Evolutionary conservation across 2,113 vertebrate species (phyloP), one percentile per base, ranked within the genome.

Genomic region (Hucho hucho): DNA sequence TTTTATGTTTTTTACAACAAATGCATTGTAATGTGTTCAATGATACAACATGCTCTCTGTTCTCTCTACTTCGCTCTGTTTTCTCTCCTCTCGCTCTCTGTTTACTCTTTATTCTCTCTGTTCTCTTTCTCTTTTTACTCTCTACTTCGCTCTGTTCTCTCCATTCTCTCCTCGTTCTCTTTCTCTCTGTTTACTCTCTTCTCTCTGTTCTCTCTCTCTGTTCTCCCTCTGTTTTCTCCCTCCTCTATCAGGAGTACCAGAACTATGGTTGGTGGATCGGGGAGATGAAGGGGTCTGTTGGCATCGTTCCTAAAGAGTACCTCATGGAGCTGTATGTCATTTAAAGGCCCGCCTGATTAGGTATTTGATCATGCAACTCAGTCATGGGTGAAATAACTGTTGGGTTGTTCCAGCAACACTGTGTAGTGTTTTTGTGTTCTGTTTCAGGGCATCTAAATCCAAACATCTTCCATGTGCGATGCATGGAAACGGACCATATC

Each of bases 181-280:
- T 58, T 14, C 56, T 58, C 56, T 20, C 56, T 1, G 28, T 64
- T 29, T 1, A 29, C n/a, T 64, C 24, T 24, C 0, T 16, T 4
- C 1, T 3, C 13, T 28, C 22, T 49, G 12, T 59, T 13, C 25
- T 64, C 22, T 28, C 1, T 3, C 13, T 28, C 22, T 49, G 12
- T 59, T 13, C 25, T 64, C 22, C n/a, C n/a, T n/a, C n/a, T n/a
- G n/a, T n/a, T n/a, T n/a, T n/a, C n/a, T n/a, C n/a, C n/a, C n/a
- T 28, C 47, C 9, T 81, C 1, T 47, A 2, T 61, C 93, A 98
- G 97, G 98, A 98, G 86, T 98, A 98, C 90, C 91, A 96, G 93
- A 95, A 79, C 87, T 98, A 93, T 84, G 98, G 97, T 92, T 99
- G 97, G 97, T 99, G 97, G 97, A 93, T 99, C 87, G 97, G 97